Percentiles rank a stretch among this genome's conserved stretches.
These are phyloP conservation scores for Nesogale talazaci DNA, from an alignment of 2,113 vertebrate species.

Conservation along the genomic window DNA sequence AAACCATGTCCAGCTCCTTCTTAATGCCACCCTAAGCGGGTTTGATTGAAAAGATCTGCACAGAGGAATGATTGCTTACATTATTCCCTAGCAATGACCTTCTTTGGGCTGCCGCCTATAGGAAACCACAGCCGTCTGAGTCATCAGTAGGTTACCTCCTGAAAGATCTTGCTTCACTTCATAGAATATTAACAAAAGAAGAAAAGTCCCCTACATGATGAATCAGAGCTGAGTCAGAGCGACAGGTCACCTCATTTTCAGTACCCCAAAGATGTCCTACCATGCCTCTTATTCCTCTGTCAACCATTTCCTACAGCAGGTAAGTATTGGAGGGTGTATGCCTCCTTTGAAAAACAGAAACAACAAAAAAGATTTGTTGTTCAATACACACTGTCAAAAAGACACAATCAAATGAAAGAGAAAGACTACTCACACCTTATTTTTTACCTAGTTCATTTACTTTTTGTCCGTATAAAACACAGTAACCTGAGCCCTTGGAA, in stretches of 20 bases:
- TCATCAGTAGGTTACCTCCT: slow-evolving; percentile 36
- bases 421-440: background rate
- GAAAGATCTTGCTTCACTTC: slow-evolving; percentile 62
- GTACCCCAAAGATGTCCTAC: background rate
- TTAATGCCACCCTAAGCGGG: background rate
- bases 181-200: slow-evolving; percentile 57
- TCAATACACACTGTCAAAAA: slow-evolving; percentile 33
- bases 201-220: background rate
- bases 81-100: slow-evolving; percentile 17
- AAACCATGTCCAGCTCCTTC: slow-evolving; percentile 5
- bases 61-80: slow-evolving; percentile 26
- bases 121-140: slow-evolving; percentile 45
- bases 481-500: background rate
- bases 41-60: background rate
- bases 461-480: background rate
- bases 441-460: background rate
- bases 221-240: slow-evolving; percentile 15
- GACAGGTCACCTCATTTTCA: background rate
- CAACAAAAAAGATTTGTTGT: background rate
- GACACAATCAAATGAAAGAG: background rate
- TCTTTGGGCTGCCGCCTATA: slow-evolving; percentile 19
- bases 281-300: background rate
- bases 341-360: slow-evolving; percentile 39
- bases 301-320: background rate
- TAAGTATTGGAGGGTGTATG: background rate